Base-by-base conservation (phyloP, 2,113 vertebrate species). In the Laterallus jamaicensis region DNA sequence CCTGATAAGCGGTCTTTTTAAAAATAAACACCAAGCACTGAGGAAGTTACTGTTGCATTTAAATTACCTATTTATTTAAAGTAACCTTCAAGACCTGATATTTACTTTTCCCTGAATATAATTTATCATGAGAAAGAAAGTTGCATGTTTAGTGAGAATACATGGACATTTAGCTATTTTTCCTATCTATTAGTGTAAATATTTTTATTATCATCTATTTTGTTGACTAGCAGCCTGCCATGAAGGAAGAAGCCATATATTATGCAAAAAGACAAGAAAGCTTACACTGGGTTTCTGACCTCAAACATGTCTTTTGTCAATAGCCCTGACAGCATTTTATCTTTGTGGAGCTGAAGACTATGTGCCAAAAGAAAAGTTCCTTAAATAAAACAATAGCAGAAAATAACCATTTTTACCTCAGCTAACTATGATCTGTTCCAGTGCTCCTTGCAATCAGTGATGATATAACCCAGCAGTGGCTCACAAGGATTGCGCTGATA, bases 21-120 rank as follows among this genome's bases (percentile, higher is more conserved):
- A 95, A 93, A 96, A 88, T 39, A 94, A 94, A 92, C 95, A 94
- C 35, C 19, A 50, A 85, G 82, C 88, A 78, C 54, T 92, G 68
- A 92, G 91, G 68, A 92, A 95, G 85, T 95, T 94, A 96, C 87
- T 95, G 94, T 90, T 97, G 96, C 96, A 97, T 97, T 97, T 97
- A 97, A 95, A 97, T 97, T 95, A 97, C 93, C 95, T 97, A 94
- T 94, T 97, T 97, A 96, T 95, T 97, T 97, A 97, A 96, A 97
- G 75, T 97, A 97, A 97, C 94, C 96, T 97, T 97, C 93, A 95
- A 91, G 95, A 93, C 85, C 89, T 93, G 79, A 49, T 92, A 91
- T 88, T 95, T 91, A 92, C 84, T 97, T 96, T 97, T 88, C 31
- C 68, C 93, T 93, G 80, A 91, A 95, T 95, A 91, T 95, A 91